These are phyloP conservation scores for Pelecanoides urinatrix DNA, from an alignment of 2,113 vertebrate species.

Conservation along the genomic window DNA sequence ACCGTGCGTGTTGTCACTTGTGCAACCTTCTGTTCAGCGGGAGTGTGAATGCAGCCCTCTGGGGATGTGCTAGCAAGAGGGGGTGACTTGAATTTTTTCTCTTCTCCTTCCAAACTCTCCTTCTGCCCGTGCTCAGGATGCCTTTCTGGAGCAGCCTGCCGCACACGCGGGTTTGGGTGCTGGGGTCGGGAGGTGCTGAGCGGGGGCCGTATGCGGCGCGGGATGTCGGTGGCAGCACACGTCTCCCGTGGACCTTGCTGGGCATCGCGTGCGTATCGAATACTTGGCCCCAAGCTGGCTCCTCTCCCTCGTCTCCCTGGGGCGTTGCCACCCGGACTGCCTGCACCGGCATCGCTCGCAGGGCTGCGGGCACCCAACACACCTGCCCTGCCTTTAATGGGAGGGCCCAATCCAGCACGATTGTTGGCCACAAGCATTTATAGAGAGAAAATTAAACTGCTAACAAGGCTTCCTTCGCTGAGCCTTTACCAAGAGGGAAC, in stretches of 20 bases:
- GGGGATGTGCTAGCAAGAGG: background rate
- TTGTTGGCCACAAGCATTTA: background rate
- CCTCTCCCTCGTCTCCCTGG: background rate
- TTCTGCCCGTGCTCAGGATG: background rate
- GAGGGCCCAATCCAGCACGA: background rate
- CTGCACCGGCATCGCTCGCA: rapidly evolving
- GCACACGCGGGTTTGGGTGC: background rate
- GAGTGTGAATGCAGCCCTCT: slow-evolving; percentile 34
- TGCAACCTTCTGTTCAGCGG: slow-evolving; percentile 29
- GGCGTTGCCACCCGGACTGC: background rate
- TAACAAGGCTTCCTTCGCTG: background rate
- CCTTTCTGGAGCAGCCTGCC: background rate
- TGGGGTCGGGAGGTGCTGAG: background rate
- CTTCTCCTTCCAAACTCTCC: background rate
- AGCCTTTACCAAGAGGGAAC: background rate
- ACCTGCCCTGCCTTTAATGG: background rate
- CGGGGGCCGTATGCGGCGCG: rapidly evolving
- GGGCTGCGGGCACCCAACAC: background rate
- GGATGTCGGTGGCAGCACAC: background rate
- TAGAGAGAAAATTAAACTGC: background rate
- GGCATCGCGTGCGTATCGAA: background rate
- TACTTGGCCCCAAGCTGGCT: background rate
- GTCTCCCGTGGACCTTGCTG: background rate
- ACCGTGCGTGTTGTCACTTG: background rate
- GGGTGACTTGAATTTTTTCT: background rate